These are phyloP conservation scores for Rhinogobio ventralis DNA, from an alignment of 2,797 vertebrate genomes.

Conservation along the genomic window DNA sequence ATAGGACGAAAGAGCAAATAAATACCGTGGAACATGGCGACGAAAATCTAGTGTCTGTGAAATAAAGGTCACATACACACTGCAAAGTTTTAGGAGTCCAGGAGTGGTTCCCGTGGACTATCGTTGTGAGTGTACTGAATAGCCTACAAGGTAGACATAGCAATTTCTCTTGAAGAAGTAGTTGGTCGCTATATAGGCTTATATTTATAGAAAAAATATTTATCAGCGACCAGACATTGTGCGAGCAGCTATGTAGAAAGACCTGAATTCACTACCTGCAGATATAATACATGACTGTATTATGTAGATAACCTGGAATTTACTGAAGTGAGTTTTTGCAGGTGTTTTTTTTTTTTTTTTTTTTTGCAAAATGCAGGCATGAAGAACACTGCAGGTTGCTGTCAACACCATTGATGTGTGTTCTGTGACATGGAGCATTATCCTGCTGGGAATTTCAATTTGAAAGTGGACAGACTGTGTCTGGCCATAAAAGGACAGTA, in stretches of 20 bases:
- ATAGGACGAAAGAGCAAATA: slow-evolving; percentile 26
- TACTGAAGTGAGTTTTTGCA: not conserved
- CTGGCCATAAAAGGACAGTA: slow-evolving; percentile 1
- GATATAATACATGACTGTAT: not conserved
- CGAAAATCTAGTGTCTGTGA: not conserved
- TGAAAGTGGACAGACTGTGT: not conserved
- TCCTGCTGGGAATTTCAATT: slow-evolving; percentile 11
- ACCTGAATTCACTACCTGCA: not conserved
- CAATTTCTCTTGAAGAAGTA: not conserved
- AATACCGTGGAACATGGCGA: not conserved
- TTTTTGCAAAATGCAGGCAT: not conserved
- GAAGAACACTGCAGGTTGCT: not conserved
- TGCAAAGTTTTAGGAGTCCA: not conserved
- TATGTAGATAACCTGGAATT: slow-evolving; percentile 1
- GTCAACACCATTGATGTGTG: slow-evolving; percentile 5
- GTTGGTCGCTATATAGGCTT: too few relatives aligned
- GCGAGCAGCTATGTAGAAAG: not conserved
- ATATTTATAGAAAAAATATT: not conserved
- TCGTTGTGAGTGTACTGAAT: not conserved
- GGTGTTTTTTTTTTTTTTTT: too few relatives aligned
- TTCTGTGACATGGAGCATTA: slow-evolving; percentile 8
- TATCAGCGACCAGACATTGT: not conserved
- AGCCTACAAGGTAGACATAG: not conserved
- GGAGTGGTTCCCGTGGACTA: not conserved
- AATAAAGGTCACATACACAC: not conserved